phyloP scores from a whole-genome alignment of 1,140 invertebrate genomes.

The Drosophila carrolli region DNA sequence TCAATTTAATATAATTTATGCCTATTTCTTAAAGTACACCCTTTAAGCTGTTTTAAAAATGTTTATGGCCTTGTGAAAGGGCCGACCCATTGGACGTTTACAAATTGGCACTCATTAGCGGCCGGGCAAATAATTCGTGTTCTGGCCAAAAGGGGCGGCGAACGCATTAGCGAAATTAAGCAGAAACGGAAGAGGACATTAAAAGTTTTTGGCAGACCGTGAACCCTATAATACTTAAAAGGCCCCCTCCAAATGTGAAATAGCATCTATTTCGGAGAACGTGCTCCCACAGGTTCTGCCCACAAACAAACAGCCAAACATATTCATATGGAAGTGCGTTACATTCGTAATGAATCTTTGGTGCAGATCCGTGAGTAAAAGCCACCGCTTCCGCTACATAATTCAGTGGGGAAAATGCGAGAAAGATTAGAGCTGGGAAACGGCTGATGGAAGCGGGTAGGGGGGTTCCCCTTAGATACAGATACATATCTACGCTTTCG shows the following conservation, averaged over 20 bases:
- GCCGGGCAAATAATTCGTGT: constrained; percentile 31
- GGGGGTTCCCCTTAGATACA: constrained; percentile 13
- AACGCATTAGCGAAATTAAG: constrained; percentile 74
- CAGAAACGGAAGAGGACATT: constrained; percentile 62
- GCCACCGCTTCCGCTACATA: constrained; percentile 75
- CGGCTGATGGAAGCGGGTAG: background rate
- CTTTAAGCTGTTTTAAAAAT: constrained; percentile 8
- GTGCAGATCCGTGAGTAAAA: constrained; percentile 64
- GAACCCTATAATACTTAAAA: constrained; percentile 59
- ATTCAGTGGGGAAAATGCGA: constrained; percentile 68
- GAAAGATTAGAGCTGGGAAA: constrained; percentile 52
- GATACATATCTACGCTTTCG: constrained; percentile 3
- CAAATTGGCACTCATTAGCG: constrained; percentile 71
- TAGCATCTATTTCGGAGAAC: constrained; percentile 38
- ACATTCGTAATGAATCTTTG: constrained; percentile 66
- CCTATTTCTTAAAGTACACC: background rate
- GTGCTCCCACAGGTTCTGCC: constrained; percentile 27
- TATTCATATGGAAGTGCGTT: constrained; percentile 40
- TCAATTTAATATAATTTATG: background rate
- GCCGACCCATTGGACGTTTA: constrained; percentile 5
- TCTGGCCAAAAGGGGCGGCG: constrained; percentile 6
- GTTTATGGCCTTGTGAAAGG: constrained; percentile 6
- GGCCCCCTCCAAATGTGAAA: constrained; percentile 65
- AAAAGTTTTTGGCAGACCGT: constrained; percentile 59
- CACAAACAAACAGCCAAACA: constrained; percentile 17